Percentiles rank a stretch among this genome's conserved stretches.
phyloP scores from a whole-genome alignment of 2,113 vertebrate species.

The western clawed frog (Xenopus tropicalis) region UCB_Xtro_10.0 CM004448.2:70367001-70367500 shows the following conservation, averaged over 20 bases:
- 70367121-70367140: no score
- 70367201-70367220: background rate
- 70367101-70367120: no score
- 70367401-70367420: slow-evolving; percentile 5
- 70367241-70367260: background rate
- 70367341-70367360: slow-evolving; percentile 1
- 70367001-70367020: no score
- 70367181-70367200: background rate
- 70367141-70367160: no score
- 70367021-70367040: no score
- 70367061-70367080: no score
- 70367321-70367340: slow-evolving; percentile 5
- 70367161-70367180: no score
- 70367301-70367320: background rate
- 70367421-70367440: slow-evolving; percentile 2
- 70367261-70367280: slow-evolving; percentile 5
- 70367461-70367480: slow-evolving; percentile 19
- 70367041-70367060: no score
- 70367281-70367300: background rate
- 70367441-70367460: slow-evolving; percentile 8
- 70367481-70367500: slow-evolving; percentile 9
- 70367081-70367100: no score
- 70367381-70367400: slow-evolving; percentile 9
- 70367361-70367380: background rate
- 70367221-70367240: background rate